A percentile compares a stretch with the other conserved stretches of the same genome.
Evolutionary conservation across 2,797 vertebrate genomes (phyloP).

Genomic region (Protonibea diacanthus): DNA sequence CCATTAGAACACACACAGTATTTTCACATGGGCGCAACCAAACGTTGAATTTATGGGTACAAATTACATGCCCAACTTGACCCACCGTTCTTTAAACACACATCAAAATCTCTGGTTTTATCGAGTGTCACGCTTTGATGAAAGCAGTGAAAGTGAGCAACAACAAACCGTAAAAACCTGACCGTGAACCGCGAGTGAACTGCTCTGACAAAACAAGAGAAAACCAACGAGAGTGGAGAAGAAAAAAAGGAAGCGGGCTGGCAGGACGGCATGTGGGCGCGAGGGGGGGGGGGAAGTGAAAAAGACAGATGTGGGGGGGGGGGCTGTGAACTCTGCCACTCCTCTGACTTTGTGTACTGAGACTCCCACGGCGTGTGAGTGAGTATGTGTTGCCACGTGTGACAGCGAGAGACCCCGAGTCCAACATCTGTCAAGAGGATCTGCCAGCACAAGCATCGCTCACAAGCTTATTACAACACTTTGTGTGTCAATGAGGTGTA

Average conservation of each 20-base stretch:
- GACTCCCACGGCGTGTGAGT: constrained; percentile 60
- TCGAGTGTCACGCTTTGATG: constrained; percentile 14
- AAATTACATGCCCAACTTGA: constrained; percentile 7
- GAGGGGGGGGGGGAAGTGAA: constrained; percentile 37
- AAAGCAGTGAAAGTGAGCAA: constrained; percentile 28
- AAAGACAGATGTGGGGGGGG: constrained; percentile 70
- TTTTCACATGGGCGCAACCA: constrained; percentile 33
- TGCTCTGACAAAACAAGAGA: constrained; percentile 43
- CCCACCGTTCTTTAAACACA: constrained; percentile 30
- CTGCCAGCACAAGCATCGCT: constrained; percentile 75
- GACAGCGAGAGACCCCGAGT: constrained; percentile 47
- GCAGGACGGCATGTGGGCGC: constrained; percentile 45
- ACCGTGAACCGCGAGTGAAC: constrained; percentile 38
- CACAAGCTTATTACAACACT: constrained; percentile 60
- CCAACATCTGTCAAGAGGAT: constrained; percentile 68
- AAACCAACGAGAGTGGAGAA: constrained; percentile 24
- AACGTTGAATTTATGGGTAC: neutral
- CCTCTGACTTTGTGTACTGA: constrained; percentile 38
- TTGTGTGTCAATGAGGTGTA: constrained; percentile 46
- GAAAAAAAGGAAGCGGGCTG: constrained; percentile 52
- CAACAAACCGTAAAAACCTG: constrained; percentile 32
- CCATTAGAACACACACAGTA: constrained; percentile 3
- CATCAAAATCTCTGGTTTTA: constrained; percentile 38
- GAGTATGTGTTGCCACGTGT: constrained; percentile 48
- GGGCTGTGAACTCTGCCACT: constrained; percentile 67